Percentiles rank a stretch among this genome's conserved stretches.
These are phyloP conservation scores for Pogonomyrmex californicus DNA, from an alignment of 1,140 invertebrate species.

Conservation along the genomic window DNA sequence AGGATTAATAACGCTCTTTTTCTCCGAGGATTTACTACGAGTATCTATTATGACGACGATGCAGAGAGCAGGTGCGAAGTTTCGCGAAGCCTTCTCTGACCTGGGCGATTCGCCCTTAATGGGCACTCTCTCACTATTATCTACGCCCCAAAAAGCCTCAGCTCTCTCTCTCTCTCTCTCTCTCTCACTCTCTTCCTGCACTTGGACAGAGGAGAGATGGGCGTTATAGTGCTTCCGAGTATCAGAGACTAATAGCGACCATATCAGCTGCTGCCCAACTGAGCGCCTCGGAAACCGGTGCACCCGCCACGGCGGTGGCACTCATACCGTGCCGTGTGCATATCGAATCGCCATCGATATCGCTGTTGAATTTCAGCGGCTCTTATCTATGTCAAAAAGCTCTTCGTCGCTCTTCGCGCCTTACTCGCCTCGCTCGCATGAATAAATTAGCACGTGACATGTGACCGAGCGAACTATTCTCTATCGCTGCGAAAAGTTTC, in stretches of 20 bases:
- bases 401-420: constrained; percentile 35
- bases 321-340: constrained; percentile 4
- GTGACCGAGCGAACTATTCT: constrained; percentile 32
- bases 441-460: constrained; percentile 47
- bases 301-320: constrained; percentile 24
- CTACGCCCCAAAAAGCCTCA: constrained; percentile 76
- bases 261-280: constrained; percentile 74
- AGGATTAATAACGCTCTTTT: constrained; percentile 39
- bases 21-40: constrained; percentile 53
- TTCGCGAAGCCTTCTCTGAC: constrained; percentile 73
- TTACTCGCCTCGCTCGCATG: constrained; percentile 26
- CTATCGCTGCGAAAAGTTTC: neutral
- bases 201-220: constrained; percentile 72
- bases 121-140: constrained; percentile 79
- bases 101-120: constrained; percentile 77
- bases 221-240: constrained; percentile 74
- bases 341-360: constrained; percentile 36
- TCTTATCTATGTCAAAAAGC: constrained; percentile 67
- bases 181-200: constrained; percentile 66
- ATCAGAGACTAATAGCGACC: constrained; percentile 76
- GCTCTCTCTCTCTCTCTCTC: neutral
- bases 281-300: constrained; percentile 60
- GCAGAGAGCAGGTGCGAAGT: constrained; percentile 78
- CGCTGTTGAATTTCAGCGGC: constrained; percentile 70
- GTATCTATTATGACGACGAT: constrained; percentile 66